Percentiles rank a stretch among this genome's conserved stretches.
These are phyloP conservation scores for Andrena camellia DNA, from an alignment of 2,888 invertebrate species.

Conservation along the genomic window DNA sequence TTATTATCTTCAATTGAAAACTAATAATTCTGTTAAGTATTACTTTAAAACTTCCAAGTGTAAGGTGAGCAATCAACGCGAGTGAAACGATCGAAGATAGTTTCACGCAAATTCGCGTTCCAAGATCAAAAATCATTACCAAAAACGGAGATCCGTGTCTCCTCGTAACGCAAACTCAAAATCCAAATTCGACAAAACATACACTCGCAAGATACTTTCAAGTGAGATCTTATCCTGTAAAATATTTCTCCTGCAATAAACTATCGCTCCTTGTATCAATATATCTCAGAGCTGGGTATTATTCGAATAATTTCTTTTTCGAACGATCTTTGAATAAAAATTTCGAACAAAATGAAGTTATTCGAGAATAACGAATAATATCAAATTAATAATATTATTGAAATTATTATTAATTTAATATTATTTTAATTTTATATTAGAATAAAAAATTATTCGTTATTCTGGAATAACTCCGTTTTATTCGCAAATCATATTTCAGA, in stretches of 20 bases:
- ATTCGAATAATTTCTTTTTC: no score
- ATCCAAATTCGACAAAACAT: constrained; percentile 35
- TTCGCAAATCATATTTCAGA: no score
- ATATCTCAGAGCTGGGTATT: no score
- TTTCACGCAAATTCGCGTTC: constrained; percentile 3
- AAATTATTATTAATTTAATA: no score
- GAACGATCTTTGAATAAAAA: no score
- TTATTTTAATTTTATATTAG: no score
- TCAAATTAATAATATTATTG: no score
- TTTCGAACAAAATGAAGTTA: no score
- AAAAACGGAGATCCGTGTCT: constrained; percentile 5
- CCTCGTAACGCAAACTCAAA: constrained; percentile 26
- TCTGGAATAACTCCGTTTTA: no score
- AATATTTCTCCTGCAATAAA: constrained; percentile 14
- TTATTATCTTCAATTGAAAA: constrained; percentile 50
- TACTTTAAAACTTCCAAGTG: constrained; percentile 8
- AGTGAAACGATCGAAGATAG: constrained; percentile 3
- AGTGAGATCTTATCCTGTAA: constrained; percentile 28
- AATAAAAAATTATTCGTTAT: no score
- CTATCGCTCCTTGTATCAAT: background rate
- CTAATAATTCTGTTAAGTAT: constrained; percentile 55
- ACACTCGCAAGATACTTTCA: constrained; percentile 29
- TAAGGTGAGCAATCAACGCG: background rate
- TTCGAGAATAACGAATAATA: no score
- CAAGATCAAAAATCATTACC: constrained; percentile 2